phyloP scores from a whole-genome alignment of 2,888 invertebrate genomes.

The Pseudococcus jackbeardsleyi region DNA sequence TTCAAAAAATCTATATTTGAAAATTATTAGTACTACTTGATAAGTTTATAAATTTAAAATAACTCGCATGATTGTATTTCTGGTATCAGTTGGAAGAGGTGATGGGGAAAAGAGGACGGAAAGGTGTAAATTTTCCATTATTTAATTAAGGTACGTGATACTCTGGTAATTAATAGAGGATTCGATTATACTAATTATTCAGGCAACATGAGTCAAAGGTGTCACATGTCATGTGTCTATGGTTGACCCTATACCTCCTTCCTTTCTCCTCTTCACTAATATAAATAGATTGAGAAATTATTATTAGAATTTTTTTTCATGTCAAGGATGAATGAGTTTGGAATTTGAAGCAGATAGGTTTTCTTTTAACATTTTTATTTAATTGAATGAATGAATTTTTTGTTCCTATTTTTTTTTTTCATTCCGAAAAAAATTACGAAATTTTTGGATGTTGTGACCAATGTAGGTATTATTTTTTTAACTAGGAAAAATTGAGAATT shows the following conservation, averaged over 20 bases:
- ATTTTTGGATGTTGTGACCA: too few relatives aligned
- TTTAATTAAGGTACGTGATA: not conserved
- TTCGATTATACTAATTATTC: not conserved
- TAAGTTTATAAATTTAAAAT: not conserved
- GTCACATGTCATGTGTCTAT: not conserved
- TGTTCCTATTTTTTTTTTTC: too few relatives aligned
- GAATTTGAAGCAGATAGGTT: not conserved
- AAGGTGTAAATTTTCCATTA: not conserved
- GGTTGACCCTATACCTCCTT: not conserved
- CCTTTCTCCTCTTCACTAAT: not conserved
- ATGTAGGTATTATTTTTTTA: too few relatives aligned
- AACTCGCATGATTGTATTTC: not conserved
- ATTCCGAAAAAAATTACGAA: not conserved
- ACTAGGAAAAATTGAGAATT: too few relatives aligned
- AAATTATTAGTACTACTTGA: too few relatives aligned
- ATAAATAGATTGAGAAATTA: not conserved
- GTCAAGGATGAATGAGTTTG: not conserved
- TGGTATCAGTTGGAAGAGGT: not conserved
- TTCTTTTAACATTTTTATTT: not conserved
- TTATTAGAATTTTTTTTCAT: not conserved
- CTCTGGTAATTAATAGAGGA: not conserved
- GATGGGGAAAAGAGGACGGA: not conserved
- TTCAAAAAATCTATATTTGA: too few relatives aligned
- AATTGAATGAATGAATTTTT: too few relatives aligned
- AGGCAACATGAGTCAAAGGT: not conserved